Conservation (phyloP, 2,113 vertebrate species). For the Epinephelus fuscoguttatus region DNA sequence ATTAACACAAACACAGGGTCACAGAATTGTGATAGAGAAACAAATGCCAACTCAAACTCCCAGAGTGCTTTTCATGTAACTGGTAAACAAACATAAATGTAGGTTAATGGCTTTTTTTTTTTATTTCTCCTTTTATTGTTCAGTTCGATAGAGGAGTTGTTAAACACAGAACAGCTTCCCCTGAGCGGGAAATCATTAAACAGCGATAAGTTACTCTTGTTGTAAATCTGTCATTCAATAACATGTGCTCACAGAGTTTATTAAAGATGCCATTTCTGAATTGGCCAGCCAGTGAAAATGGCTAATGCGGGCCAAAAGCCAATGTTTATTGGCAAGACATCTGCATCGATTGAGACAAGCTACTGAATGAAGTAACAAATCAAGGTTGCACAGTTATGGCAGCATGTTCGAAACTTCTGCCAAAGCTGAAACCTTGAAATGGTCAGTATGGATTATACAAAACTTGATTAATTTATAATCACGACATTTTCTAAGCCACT, state of each 20-base stretch:
- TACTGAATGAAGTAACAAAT: neutral
- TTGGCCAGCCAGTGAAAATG: neutral
- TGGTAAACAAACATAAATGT: slow-evolving; percentile 5
- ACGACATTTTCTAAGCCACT: neutral
- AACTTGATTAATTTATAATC: neutral
- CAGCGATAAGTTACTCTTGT: slow-evolving; percentile 12
- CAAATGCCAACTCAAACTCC: neutral
- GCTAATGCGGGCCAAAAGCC: neutral
- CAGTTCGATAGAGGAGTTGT: slow-evolving; percentile 5
- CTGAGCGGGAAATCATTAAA: slow-evolving; percentile 13
- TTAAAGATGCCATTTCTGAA: slow-evolving; percentile 25
- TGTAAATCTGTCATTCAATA: slow-evolving; percentile 8
- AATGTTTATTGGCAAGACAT: neutral
- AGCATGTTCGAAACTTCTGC: neutral
- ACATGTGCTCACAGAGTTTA: slow-evolving; percentile 1
- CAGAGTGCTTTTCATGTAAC: slow-evolving; percentile 7
- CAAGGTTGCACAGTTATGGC: neutral
- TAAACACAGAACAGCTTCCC: neutral
- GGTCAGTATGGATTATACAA: no score
- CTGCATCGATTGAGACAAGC: neutral
- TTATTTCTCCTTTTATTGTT: neutral
- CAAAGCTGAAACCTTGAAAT: neutral
- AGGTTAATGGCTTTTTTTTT: neutral
- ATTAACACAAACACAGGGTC: neutral
- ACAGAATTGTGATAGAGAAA: neutral